phyloP scores from a whole-genome alignment of 1,140 invertebrate species.

The Euglossa dilemma region DNA sequence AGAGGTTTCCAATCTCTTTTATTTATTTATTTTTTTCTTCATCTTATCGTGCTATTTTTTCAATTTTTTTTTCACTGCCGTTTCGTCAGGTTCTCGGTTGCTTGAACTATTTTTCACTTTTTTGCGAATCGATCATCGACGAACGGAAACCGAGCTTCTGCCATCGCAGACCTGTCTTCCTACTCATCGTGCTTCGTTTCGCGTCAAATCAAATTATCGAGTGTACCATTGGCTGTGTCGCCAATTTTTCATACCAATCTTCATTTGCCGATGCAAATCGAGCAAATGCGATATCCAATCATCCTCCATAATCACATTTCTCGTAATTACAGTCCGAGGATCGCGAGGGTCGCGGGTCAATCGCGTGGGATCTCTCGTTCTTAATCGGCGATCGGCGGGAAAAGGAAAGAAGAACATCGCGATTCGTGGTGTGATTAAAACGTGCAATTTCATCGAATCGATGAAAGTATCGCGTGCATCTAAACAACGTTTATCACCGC shows the following conservation, averaged over 20 bases:
- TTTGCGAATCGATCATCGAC: no score
- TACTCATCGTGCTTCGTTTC: neutral
- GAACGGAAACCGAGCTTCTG: no score
- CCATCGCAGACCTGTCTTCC: neutral
- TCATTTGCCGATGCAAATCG: neutral
- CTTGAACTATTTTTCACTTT: no score
- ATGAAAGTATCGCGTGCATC: constrained; percentile 44
- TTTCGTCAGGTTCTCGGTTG: no score
- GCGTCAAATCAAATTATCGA: neutral
- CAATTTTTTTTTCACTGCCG: no score
- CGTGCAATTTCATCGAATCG: constrained; percentile 21
- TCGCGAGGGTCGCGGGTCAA: neutral
- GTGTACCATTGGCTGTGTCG: neutral
- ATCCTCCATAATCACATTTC: neutral
- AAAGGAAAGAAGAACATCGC: neutral
- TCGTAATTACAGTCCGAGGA: neutral
- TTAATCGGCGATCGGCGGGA: neutral
- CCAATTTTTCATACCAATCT: neutral
- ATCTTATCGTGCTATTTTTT: no score
- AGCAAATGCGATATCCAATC: neutral
- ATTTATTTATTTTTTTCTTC: no score
- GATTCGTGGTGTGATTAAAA: constrained; percentile 42
- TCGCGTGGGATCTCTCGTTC: neutral
- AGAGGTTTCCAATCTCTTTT: no score
- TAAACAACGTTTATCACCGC: constrained; percentile 36